These are phyloP conservation scores for Myiopsitta monachus DNA, from an alignment of 2,113 vertebrate genomes.

Conservation along the genomic window DNA sequence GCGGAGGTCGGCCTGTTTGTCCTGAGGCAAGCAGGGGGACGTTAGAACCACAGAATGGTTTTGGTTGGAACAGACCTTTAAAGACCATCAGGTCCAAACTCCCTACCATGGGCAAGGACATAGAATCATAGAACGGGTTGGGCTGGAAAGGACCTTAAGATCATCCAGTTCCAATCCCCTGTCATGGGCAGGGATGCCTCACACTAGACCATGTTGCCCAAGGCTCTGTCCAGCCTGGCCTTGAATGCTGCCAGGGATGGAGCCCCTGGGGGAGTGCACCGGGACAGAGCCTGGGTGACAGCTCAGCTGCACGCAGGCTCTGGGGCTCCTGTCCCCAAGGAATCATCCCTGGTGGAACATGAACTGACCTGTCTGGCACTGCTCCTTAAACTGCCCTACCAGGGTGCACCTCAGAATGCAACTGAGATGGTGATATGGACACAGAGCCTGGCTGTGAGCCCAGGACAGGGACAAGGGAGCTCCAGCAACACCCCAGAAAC, in stretches of 20 bases:
- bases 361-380: neutral
- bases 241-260: neutral
- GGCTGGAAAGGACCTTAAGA: neutral
- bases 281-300: neutral
- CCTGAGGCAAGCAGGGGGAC: conserved; percentile 64
- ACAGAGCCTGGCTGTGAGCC: neutral
- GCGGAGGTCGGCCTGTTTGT: conserved; percentile 87
- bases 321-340: neutral
- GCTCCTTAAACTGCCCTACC: neutral
- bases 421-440: rapidly evolving
- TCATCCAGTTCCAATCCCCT: neutral
- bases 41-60: neutral
- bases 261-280: neutral
- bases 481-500: neutral
- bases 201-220: neutral
- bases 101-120: neutral
- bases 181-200: neutral
- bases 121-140: neutral
- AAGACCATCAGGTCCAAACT: neutral
- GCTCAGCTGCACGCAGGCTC: neutral
- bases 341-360: rapidly evolving
- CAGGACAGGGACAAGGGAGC: neutral
- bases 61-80: neutral
- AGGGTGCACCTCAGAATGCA: rapidly evolving
- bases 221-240: neutral